Conservation (phyloP, 2,888 invertebrate genomes). For the Tribolium freemani region DNA sequence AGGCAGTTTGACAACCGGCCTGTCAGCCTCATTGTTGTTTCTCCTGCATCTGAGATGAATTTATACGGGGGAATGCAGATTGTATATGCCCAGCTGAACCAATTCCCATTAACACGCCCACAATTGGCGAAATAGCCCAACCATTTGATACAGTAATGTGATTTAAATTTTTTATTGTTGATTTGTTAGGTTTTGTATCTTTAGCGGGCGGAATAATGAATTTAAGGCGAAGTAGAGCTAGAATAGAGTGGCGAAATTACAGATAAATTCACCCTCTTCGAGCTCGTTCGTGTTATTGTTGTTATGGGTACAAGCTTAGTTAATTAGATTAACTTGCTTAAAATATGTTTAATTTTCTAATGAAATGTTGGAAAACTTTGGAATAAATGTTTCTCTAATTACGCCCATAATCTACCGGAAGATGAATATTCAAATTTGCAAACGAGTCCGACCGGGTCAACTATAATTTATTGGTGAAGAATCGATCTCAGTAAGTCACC, state of each 20-base stretch:
- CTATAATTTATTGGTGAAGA: constrained; percentile 1
- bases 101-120: background rate
- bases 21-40: constrained; percentile 39
- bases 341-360: constrained; percentile 33
- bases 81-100: constrained; percentile 5
- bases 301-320: constrained; percentile 17
- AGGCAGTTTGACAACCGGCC: constrained; percentile 35
- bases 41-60: constrained; percentile 36
- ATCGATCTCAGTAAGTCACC: constrained; percentile 5
- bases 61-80: constrained; percentile 37
- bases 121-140: background rate
- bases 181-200: too few species aligned
- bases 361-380: constrained; percentile 12
- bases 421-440: constrained; percentile 10
- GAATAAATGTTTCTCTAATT: constrained; percentile 13
- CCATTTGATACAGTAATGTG: too few species aligned
- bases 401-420: constrained; percentile 2
- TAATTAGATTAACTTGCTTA: constrained; percentile 27
- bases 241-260: constrained; percentile 20
- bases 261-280: constrained; percentile 23
- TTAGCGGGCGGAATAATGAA: background rate
- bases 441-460: background rate
- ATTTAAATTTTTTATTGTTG: too few species aligned
- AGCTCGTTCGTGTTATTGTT: constrained; percentile 19
- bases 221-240: constrained; percentile 5